Evolutionary conservation across 64 coral and sea anemone species (phyloP).

Genomic region (Catalaphyllia jardinei): DNA sequence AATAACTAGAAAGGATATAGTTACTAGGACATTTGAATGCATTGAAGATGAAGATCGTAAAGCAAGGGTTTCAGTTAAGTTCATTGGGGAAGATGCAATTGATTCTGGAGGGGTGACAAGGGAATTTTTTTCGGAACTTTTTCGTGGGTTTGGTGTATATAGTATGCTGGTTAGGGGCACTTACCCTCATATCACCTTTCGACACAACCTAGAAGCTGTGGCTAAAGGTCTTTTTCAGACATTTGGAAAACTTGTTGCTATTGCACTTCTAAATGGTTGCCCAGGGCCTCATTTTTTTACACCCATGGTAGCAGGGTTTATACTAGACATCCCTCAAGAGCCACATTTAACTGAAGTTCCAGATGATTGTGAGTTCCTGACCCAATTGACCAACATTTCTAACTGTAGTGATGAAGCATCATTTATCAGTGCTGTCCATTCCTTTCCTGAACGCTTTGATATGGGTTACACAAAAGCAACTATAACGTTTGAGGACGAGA

Average conservation of each 20-base stretch:
- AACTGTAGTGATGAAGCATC: not conserved
- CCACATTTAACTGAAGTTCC: slow-evolving; percentile 21
- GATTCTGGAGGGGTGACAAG: slow-evolving; percentile 39
- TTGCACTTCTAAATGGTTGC: slow-evolving; percentile 54
- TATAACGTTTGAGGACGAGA: slow-evolving; percentile 45
- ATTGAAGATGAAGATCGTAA: slow-evolving; percentile 48
- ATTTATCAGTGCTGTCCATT: not conserved
- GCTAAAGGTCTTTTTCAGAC: slow-evolving; percentile 10
- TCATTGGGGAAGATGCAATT: slow-evolving; percentile 54
- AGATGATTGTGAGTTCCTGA: slow-evolving; percentile 11
- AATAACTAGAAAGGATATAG: slow-evolving; percentile 59
- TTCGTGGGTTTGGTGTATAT: slow-evolving; percentile 35
- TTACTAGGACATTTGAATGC: slow-evolving; percentile 45
- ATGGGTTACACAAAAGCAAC: slow-evolving; percentile 61
- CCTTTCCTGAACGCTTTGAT: slow-evolving; percentile 59
- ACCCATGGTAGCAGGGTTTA: slow-evolving; percentile 13
- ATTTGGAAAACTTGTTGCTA: slow-evolving; percentile 41
- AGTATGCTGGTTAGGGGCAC: slow-evolving; percentile 22
- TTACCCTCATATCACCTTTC: slow-evolving; percentile 57
- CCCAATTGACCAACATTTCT: not conserved
- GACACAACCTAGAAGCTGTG: slow-evolving; percentile 44
- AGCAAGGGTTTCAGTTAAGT: slow-evolving; percentile 26
- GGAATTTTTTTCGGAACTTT: slow-evolving; percentile 44
- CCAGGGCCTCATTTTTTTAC: slow-evolving; percentile 40
- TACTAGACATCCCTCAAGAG: slow-evolving; percentile 41